Base-by-base conservation (phyloP, 2,113 vertebrate species). In the Nothocercus julius region DNA sequence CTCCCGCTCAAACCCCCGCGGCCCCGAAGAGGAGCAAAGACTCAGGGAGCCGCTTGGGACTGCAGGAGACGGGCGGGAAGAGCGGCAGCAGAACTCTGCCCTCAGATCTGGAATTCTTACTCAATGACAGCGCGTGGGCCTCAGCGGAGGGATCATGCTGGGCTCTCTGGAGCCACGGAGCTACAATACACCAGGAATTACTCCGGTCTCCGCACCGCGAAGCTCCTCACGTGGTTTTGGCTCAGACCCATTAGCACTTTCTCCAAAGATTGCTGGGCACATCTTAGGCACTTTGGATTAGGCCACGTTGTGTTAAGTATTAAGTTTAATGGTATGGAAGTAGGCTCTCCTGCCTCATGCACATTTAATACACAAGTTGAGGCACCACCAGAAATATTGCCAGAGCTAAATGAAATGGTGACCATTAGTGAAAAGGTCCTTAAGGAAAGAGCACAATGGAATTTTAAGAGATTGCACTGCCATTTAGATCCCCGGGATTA, bases 111-210 rank as follows among this genome's bases (percentile, higher is more conserved):
- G 32, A 49, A 68, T 79, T 13, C 22, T 68, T 34, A n/a, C 28
- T 45, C 17, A 15, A 66, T 80, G 20, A 14, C 53, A 69, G 4
- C 5, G 1, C 0, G 0, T 18, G 68, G 38, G 47, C 16, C 27
- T 77, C 6, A 1, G 13, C 7, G 24, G 40, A 28, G 5, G 68
- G 75, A 12, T 22, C 58, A 38, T 38, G 34, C 27, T 85, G 62
- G 32, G 45, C 38, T 85, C 13, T 45, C 47, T 73, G 32, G 25
- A 61, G 73, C 6, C 79, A 85, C 67, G 34, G 5, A 69, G 63
- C 58, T 61, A 64, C 45, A 56, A 79, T 2, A 45, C 27, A 79
- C n/a, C n/a, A 32, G 42, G 47, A 76, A 85, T 44, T 69, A 10
- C 34, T 90, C 76, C 54, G 44, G 42, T 72, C 14, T 58, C 40